Evolutionary conservation across 2,113 vertebrate species (phyloP), one percentile per base, ranked within the genome.

Genomic region (Anhinga rufa): DNA sequence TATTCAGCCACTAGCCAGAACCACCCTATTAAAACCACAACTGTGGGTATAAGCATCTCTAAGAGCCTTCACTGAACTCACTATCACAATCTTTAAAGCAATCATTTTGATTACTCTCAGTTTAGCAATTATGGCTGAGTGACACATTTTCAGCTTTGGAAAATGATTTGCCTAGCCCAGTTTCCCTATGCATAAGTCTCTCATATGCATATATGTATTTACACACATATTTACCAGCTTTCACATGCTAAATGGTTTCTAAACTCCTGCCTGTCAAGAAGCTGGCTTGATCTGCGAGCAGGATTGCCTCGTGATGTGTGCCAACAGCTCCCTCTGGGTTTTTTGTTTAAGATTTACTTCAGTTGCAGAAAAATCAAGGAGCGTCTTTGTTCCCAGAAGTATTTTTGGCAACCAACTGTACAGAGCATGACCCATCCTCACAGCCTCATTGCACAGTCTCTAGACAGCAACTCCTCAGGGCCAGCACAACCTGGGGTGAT

Each of bases 261-360:
- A 87, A 90, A 81, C 52, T 82, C 78, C 84, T 95, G 78, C 75
- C 42, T 86, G 74, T 90, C 62, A 85, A 69, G 71, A 57, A 83
- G 82, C 82, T 85, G 96, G 44, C 74, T 92, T 90, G 78, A 49
- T 82, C 34, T 17, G 26, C 1, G 10, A 84, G 52, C 46, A 83
- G 77, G 62, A 88, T 81, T 91, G 58, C 86, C 76, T 61, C 17
- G 1, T 48, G 58, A 14, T 74, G 58, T 58, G 58, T 95, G 96
- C 88, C 82, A 97, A 90, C 81, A 97, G 72, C 88, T 97, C 91
- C 82, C 92, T 96, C 91, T 96, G 86, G 86, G 71, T 48, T 96
- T 96, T 95, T 92, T 55, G 81, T 85, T 80, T 82, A 57, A 95
- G 75, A 93, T 87, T 91, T 72, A 86, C 94, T 94, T 78, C 58